Base-by-base conservation (phyloP, 2,797 vertebrate genomes). In the Thalassophryne amazonica region DNA sequence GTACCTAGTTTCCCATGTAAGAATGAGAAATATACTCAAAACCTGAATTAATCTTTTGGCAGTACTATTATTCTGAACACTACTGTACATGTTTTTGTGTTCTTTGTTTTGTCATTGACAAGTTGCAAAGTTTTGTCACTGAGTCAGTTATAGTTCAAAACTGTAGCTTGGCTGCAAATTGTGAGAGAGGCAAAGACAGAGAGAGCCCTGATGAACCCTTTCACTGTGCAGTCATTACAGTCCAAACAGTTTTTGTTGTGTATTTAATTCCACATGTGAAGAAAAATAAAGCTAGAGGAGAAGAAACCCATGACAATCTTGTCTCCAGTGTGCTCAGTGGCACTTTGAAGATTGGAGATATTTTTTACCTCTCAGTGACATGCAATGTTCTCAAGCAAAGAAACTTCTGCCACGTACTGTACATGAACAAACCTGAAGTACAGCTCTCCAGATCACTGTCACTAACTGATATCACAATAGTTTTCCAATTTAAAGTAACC, bases 191-290 rank as follows among this genome's bases (percentile, higher is more conserved):
- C 16, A 41, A 16, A 11, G 25, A 25, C 49, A 32, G 27, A 49
- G 22, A 37, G 47, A 41, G 58, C 28, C 57, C 34, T 9, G n/a
- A 4, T 15, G 62, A 59, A 68, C 71, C 59, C 76, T 49, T 60
- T 39, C 63, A 50, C 58, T 73, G 62, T 49, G 47, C 66, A 61
- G 85, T 74, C 64, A 81, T 80, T 76, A 66, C 69, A 81, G 67
- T 53, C 49, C 79, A 80, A 79, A 82, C 80, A 82, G 72, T 86
- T 80, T 82, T 67, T 75, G 78, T 80, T 85, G 80, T 84, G 88
- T 86, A 86, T 88, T 90, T 81, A 88, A 81, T 70, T 81, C 76
- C 53, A 69, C 88, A 73, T 81, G 81, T 82, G 79, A 77, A 77
- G 55, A 77, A 69, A 58, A 51, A 70, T 30, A 15, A 31, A 48